A percentile compares a stretch with the other conserved stretches of the same genome.
These are phyloP conservation scores for Formica selysi DNA, from an alignment of 1,140 invertebrate species.

Conservation along the genomic window DNA sequence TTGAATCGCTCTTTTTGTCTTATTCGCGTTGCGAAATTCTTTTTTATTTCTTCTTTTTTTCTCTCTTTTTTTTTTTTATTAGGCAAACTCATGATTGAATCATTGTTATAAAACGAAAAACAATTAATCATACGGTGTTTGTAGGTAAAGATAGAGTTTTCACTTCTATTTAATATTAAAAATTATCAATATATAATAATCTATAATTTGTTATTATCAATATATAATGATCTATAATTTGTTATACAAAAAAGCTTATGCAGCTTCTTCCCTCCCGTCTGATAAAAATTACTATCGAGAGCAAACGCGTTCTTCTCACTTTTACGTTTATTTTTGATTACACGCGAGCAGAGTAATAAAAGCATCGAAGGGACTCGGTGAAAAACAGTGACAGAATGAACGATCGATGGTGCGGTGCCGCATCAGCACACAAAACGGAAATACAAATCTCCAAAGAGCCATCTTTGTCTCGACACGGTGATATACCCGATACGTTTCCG, in stretches of 20 bases:
- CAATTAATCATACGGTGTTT: not conserved
- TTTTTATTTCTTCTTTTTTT: not conserved
- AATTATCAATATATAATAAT: not conserved
- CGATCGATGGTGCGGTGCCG: conserved; percentile 3
- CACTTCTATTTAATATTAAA: not conserved
- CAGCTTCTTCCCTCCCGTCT: too few species aligned
- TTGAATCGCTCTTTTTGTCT: conserved; percentile 23
- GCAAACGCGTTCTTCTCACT: not conserved
- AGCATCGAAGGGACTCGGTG: not conserved
- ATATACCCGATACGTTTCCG: conserved; percentile 5
- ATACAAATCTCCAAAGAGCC: conserved; percentile 7
- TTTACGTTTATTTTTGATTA: conserved; percentile 13
- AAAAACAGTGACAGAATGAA: conserved; percentile 24
- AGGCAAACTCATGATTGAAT: not conserved
- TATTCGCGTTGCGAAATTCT: conserved; percentile 4
- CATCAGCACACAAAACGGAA: conserved; percentile 3
- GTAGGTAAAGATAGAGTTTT: not conserved
- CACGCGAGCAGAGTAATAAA: not conserved
- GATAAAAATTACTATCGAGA: not conserved
- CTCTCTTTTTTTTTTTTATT: conserved; percentile 3
- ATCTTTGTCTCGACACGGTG: not conserved
- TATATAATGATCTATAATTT: too few species aligned
- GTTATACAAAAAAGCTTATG: too few species aligned
- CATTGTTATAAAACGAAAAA: not conserved
- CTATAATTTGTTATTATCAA: not conserved